Evolutionary conservation across 2,113 vertebrate genomes (phyloP).

Genomic region (Gymnorhina tibicen): DNA sequence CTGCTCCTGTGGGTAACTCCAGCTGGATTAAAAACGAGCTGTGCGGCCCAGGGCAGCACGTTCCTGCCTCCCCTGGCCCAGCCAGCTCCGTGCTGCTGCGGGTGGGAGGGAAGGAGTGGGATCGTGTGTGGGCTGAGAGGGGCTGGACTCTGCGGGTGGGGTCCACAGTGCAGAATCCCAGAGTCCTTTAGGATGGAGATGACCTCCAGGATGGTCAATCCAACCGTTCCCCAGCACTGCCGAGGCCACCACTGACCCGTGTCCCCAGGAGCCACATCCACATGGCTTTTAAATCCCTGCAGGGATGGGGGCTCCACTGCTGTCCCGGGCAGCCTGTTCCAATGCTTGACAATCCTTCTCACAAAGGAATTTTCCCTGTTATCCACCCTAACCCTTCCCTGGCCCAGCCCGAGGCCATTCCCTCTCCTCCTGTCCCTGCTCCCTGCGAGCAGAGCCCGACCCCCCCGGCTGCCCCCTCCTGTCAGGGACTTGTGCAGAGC

Average conservation of each 20-base stretch:
- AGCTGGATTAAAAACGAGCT: not conserved
- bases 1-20: not conserved
- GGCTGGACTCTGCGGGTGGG: not conserved
- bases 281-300: not conserved
- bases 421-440: not conserved
- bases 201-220: not conserved
- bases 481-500: not conserved
- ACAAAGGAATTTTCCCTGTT: not conserved
- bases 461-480: not conserved
- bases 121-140: not conserved
- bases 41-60: not conserved
- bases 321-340: not conserved
- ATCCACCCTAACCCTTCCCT: not conserved
- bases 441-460: not conserved
- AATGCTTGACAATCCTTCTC: not conserved
- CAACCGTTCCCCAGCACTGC: not conserved
- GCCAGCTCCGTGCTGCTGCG: rapidly evolving
- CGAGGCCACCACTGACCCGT: not conserved
- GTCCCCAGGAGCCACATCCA: not conserved
- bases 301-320: not conserved
- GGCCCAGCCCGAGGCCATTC: rapidly evolving
- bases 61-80: not conserved
- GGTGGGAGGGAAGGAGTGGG: not conserved
- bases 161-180: no score
- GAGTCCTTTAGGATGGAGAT: not conserved